These are phyloP conservation scores for Augochlorella aurata DNA, from an alignment of 2,888 invertebrate species.

Conservation along the genomic window DNA sequence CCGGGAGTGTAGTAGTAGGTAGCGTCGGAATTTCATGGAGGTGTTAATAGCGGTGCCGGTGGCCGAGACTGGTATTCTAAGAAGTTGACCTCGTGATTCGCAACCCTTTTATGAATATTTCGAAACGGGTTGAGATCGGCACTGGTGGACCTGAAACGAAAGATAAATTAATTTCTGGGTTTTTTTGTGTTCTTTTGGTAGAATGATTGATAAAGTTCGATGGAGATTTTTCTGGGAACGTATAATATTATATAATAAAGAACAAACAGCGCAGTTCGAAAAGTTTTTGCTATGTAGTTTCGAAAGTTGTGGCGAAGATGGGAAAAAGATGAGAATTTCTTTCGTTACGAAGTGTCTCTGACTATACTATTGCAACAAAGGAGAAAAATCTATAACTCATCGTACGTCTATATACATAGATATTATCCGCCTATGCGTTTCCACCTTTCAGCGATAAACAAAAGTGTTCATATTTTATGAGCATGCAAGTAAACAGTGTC, in stretches of 20 bases:
- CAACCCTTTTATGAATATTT: not conserved
- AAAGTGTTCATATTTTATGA: not conserved
- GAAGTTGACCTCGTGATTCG: not conserved
- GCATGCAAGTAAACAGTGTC: not conserved
- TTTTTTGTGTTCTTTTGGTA: not conserved
- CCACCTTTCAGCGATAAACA: not conserved
- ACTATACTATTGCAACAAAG: slow-evolving; percentile 4
- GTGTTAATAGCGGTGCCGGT: not conserved
- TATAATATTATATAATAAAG: not conserved
- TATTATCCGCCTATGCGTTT: slow-evolving; percentile 1
- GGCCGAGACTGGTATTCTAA: not conserved
- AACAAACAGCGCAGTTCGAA: not conserved
- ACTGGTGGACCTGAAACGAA: not conserved
- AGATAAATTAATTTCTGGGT: not conserved
- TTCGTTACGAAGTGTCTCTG: not conserved
- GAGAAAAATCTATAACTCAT: slow-evolving; percentile 48
- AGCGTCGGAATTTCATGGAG: not conserved
- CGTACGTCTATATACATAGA: not conserved
- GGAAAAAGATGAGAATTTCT: not conserved
- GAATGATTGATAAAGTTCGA: not conserved
- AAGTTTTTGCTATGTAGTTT: not conserved
- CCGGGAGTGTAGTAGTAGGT: not conserved
- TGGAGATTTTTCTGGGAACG: not conserved
- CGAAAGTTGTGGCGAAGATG: not conserved
- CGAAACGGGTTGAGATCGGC: not conserved